These are phyloP conservation scores for Tachypleus tridentatus DNA, from an alignment of 1,140 invertebrate species.

Conservation along the genomic window DNA sequence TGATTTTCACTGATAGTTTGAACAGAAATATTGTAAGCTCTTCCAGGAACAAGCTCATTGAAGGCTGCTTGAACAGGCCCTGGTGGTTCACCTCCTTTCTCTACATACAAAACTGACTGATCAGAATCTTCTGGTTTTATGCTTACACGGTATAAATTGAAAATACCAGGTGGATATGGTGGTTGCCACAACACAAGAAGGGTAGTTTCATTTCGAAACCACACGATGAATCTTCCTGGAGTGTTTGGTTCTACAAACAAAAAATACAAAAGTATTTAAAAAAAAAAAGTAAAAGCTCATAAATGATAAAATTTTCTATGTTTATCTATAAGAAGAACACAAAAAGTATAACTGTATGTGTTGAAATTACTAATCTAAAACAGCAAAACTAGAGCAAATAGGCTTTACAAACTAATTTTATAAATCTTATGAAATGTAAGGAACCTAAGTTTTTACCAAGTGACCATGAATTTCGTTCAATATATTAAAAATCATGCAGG, in stretches of 20 bases:
- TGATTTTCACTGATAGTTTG: conserved; percentile 84
- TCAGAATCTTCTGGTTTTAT: conserved; percentile 77
- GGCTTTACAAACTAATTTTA: too few relatives aligned
- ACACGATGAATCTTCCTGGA: conserved; percentile 91
- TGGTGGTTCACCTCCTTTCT: conserved; percentile 82
- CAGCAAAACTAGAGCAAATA: too few relatives aligned
- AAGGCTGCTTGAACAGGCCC: conserved; percentile 87
- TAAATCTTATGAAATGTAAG: too few relatives aligned
- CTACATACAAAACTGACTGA: conserved; percentile 74
- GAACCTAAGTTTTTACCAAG: too few relatives aligned
- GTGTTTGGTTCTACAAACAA: conserved; percentile 65
- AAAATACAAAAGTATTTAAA: too few relatives aligned
- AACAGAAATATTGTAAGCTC: conserved; percentile 78
- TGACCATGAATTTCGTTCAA: too few relatives aligned
- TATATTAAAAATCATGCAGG: too few relatives aligned
- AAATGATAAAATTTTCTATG: too few relatives aligned
- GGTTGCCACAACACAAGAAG: conserved; percentile 87
- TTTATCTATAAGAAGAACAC: too few relatives aligned
- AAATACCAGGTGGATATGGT: conserved; percentile 68
- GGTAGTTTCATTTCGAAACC: conserved; percentile 91
- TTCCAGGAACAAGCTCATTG: conserved; percentile 70
- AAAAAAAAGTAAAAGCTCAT: too few relatives aligned
- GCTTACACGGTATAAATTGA: conserved; percentile 37
- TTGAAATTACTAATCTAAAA: too few relatives aligned
- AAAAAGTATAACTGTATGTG: too few relatives aligned